Evolutionary conservation across 2,113 vertebrate genomes (phyloP).

Genomic region (Falcunculus frontatus): DNA sequence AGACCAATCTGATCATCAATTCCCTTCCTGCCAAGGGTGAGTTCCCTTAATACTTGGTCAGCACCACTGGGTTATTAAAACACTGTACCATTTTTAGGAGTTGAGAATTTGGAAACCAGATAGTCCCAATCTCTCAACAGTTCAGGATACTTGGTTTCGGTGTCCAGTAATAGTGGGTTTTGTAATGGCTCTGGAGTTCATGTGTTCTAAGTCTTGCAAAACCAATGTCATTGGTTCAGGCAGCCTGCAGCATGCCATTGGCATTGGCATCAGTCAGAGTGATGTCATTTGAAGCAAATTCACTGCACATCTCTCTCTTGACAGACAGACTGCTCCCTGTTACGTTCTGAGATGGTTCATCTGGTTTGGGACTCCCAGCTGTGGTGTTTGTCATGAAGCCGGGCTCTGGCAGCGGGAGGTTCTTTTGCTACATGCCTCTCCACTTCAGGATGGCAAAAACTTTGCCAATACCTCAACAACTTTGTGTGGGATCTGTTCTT

Average conservation of each 20-base stretch:
- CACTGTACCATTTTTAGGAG: background rate
- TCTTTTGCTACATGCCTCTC: background rate
- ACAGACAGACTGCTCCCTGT: background rate
- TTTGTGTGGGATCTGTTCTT: background rate
- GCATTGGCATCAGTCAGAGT: background rate
- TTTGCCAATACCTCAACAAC: rapidly evolving
- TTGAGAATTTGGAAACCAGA: background rate
- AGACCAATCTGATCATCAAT: background rate
- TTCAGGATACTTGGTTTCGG: rapidly evolving
- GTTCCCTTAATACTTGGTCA: background rate
- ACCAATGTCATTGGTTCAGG: background rate
- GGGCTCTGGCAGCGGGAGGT: background rate
- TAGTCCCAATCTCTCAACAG: background rate
- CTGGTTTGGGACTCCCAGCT: background rate
- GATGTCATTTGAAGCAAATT: background rate
- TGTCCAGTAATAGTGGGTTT: background rate
- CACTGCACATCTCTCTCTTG: background rate
- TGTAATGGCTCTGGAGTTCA: background rate
- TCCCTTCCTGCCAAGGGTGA: background rate
- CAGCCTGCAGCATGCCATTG: rapidly evolving
- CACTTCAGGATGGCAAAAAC: background rate
- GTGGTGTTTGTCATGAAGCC: background rate
- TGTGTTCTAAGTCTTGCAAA: background rate
- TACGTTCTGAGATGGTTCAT: background rate
- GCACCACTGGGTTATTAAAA: background rate